Percentiles rank a stretch among this genome's conserved stretches.
Conservation (phyloP, 2,888 invertebrate genomes). For the Pheosia gnoma region DNA sequence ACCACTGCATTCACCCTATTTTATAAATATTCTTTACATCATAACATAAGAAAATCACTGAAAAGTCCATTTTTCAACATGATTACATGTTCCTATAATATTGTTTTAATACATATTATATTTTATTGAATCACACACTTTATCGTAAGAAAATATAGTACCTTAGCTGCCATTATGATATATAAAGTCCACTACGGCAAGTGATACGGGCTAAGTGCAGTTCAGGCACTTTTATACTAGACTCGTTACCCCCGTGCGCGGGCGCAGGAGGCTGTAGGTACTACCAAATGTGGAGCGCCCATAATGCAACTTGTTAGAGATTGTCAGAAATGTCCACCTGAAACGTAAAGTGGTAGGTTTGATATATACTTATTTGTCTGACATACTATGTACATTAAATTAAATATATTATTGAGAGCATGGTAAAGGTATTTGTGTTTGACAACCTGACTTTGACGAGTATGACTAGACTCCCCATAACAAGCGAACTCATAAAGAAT, state of each 20-base stretch:
- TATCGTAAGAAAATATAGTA: constrained; percentile 50
- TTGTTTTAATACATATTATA: constrained; percentile 10
- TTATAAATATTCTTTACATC: neutral
- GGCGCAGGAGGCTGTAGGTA: constrained; percentile 30
- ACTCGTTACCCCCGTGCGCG: constrained; percentile 66
- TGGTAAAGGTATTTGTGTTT: too few species aligned
- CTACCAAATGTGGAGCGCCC: constrained; percentile 47
- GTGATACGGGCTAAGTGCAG: constrained; percentile 67
- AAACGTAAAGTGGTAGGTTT: constrained; percentile 22
- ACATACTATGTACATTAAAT: too few species aligned
- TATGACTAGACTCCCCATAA: too few species aligned
- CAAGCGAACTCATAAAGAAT: too few species aligned
- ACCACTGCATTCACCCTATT: too few species aligned
- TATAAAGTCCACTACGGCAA: constrained; percentile 72
- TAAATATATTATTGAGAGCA: too few species aligned
- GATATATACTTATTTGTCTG: too few species aligned
- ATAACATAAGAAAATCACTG: neutral
- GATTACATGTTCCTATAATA: neutral
- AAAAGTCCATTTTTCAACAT: neutral
- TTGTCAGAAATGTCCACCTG: constrained; percentile 42
- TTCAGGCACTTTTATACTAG: constrained; percentile 73
- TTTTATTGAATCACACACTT: constrained; percentile 23
- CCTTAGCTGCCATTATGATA: constrained; percentile 81
- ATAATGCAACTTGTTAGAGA: constrained; percentile 36
- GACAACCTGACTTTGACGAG: too few species aligned